Evolutionary conservation across 2,888 invertebrate species (phyloP).

Genomic region (Netelia inedita): DNA sequence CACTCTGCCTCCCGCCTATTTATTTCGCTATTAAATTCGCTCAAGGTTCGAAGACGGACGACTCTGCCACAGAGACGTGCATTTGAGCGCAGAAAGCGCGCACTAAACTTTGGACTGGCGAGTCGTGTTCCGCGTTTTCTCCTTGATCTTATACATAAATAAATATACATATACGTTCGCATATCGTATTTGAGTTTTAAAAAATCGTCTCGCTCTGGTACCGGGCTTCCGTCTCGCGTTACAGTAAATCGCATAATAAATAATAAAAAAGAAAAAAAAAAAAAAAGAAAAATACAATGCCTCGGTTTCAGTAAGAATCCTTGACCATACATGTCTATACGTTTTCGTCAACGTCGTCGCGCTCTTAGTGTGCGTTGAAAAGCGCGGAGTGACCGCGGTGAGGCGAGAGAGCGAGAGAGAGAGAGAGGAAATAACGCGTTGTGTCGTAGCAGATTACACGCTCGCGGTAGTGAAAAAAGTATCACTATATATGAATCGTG

Average conservation of each 20-base stretch:
- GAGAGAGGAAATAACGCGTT: constrained; percentile 25
- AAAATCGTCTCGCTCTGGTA: not conserved
- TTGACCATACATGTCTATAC: not conserved
- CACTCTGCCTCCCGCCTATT: constrained; percentile 41
- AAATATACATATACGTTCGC: not conserved
- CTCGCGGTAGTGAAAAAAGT: constrained; percentile 26
- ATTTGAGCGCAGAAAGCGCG: constrained; percentile 65
- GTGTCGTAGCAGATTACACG: constrained; percentile 22
- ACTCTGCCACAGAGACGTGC: constrained; percentile 22
- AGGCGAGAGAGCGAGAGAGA: constrained; percentile 11
- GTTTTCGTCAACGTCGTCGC: constrained; percentile 17
- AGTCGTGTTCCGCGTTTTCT: not conserved
- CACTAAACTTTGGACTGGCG: constrained; percentile 60
- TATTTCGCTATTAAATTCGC: constrained; percentile 63
- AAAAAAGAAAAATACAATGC: constrained; percentile 30
- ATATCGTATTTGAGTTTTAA: not conserved
- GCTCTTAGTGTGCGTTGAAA: constrained; percentile 39
- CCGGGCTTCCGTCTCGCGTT: not conserved
- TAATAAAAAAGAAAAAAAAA: constrained; percentile 10
- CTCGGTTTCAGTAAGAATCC: constrained; percentile 25
- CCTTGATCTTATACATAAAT: not conserved
- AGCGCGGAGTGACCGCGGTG: constrained; percentile 11
- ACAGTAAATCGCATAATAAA: constrained; percentile 1
- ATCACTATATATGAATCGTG: constrained; percentile 38
- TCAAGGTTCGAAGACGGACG: constrained; percentile 59